Base-by-base conservation (phyloP, 2,797 vertebrate genomes). In the Pelodytes ibericus region DNA sequence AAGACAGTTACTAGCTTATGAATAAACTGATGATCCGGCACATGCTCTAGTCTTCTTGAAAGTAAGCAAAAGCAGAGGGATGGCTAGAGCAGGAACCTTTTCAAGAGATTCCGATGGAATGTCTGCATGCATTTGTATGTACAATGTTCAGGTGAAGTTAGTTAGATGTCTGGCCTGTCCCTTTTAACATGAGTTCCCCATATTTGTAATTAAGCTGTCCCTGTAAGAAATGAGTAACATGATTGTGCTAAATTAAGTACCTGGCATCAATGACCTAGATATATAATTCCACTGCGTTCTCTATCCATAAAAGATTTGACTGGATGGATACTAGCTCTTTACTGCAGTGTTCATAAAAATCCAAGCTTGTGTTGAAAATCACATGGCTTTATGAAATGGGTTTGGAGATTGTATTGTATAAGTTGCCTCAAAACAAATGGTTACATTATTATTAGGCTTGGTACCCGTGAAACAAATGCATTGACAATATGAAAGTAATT, bases 161-260 rank as follows among this genome's bases (percentile, higher is more conserved):
- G n/a, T n/a, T n/a, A n/a, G n/a, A n/a, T n/a, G n/a, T n/a, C n/a
- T n/a, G n/a, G n/a, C n/a, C n/a, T n/a, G n/a, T n/a, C n/a, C n/a
- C n/a, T n/a, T n/a, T n/a, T n/a, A n/a, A n/a, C n/a, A 36, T 36
- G 33, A 36, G 11, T 6, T 36, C 33, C 5, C 33, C 1, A 6
- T 36, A 63, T 36, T 63, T 27, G 49, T 15, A 10, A 64, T 11
- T 30, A 51, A 30, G 67, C 67, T 22, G 47, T 66, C 16, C 5
- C 56, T 4, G 13, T 47, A 18, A 66, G 63, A 49, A 58, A 73
- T 73, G 29, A 73, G 47, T 57, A 64, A 41, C 18, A 8, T 64
- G 71, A 73, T 64, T 64, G 36, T 59, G 27, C 33, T 66, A 67
- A 74, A 74, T 33, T 11, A 67, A 33, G 53, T 67, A 16, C 10